Base-by-base conservation (phyloP, 1,140 invertebrate genomes). In the Calliopsis andreniformis region DNA sequence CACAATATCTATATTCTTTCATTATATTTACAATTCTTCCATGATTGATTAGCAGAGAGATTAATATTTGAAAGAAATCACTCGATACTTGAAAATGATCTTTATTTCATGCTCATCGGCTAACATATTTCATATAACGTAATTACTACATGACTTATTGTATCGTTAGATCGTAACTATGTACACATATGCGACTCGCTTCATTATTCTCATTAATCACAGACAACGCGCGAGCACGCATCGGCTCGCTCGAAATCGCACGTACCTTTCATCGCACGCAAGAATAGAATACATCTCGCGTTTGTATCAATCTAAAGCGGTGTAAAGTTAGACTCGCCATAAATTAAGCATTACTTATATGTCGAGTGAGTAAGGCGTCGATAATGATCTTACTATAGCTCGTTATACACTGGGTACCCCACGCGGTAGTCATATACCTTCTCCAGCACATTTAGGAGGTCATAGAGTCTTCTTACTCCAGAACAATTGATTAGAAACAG, bases 161-260 rank as follows among this genome's bases (percentile, higher is more conserved):
- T 42, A 43, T 51, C 64, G 55, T 76, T 66, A 75, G 51, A 67
- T 35, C n/a, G 32, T 49, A 59, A 61, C 55, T 69, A 69, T 82
- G 75, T 82, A 79, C 86, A 85, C 70, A 63, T 67, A 61, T 51
- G 88, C 78, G 71, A 87, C 10, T 87, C 78, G 86, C 80, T 85
- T 87, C 79, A 82, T 39, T 39, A 39, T 39, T 39, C 86, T 87
- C 85, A 85, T 89, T 88, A 90, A 91, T 91, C 90, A 91, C 90
- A 91, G 90, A 89, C 87, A 89, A 87, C 86, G 87, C 85, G 84
- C 84, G 85, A 88, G 81, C 81, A 86, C 39, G 42, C 47, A 45
- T 45, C 47, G 49, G 28, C 20, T 55, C 35, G 23, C 10, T 61
- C 28, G 28, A 18, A 30, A 42, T 1, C 43, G 47, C 47, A 25